Conservation (phyloP, 2,113 vertebrate species). For the Muscicapa adusta region DNA sequence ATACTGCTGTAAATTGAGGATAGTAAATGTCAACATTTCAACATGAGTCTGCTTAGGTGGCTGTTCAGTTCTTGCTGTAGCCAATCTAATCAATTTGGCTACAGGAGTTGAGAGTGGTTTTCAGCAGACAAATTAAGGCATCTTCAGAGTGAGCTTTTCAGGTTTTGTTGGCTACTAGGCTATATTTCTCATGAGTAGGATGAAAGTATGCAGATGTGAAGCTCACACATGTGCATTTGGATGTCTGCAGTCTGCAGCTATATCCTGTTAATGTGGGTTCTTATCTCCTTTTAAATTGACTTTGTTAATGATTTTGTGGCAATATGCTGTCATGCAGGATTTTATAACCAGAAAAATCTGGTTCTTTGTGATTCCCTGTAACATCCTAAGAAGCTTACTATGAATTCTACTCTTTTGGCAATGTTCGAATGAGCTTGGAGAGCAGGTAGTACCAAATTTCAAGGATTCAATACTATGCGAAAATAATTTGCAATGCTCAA, state of each 20-base stretch:
- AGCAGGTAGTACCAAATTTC: neutral
- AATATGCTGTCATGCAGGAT: neutral
- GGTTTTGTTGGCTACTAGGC: neutral
- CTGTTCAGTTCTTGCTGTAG: neutral
- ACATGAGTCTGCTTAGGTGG: neutral
- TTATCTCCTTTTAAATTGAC: neutral
- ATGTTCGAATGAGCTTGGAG: neutral
- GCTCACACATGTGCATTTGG: neutral
- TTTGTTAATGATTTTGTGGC: neutral
- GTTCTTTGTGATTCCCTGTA: neutral
- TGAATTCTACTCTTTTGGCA: neutral
- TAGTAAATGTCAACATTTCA: neutral
- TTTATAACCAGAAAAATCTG: neutral
- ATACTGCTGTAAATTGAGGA: neutral
- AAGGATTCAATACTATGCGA: neutral
- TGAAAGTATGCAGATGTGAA: neutral
- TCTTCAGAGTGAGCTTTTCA: neutral
- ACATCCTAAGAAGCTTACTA: neutral
- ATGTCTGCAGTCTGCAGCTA: neutral
- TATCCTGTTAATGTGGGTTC: neutral
- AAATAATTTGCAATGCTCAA: neutral
- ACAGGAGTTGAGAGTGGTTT: neutral
- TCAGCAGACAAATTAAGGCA: neutral
- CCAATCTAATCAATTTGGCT: neutral
- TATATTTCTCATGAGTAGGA: neutral